Evolutionary conservation across 2,797 vertebrate species (phyloP).

Genomic region (Acanthiza pusilla): DNA sequence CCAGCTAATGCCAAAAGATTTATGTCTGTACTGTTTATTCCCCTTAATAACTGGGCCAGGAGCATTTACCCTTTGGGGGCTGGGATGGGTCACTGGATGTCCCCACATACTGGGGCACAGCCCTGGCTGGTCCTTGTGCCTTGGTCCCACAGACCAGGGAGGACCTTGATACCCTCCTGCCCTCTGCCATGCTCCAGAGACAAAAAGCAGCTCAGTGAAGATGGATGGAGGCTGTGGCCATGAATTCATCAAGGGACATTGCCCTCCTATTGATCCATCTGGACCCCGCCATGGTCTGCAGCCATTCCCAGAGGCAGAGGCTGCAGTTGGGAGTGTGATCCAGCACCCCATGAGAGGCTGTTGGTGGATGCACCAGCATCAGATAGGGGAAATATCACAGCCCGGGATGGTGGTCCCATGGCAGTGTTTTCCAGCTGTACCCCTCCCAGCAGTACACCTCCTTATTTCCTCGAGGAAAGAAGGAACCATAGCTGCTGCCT

Average conservation of each 20-base stretch:
- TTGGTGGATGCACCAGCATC: not conserved
- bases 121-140: not conserved
- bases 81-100: not conserved
- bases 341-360: not conserved
- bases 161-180: not conserved
- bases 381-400: not conserved
- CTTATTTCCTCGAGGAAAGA: not conserved
- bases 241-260: not conserved
- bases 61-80: not conserved
- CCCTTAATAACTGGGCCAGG: not conserved
- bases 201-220: not conserved
- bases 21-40: not conserved
- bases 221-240: not conserved
- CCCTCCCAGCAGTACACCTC: not conserved
- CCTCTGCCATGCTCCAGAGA: not conserved
- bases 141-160: not conserved
- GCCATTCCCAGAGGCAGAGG: not conserved
- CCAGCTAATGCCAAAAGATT: not conserved
- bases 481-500: not conserved
- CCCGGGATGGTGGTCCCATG: not conserved
- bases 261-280: not conserved
- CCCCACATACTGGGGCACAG: not conserved
- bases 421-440: not conserved
- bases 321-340: accelerated
- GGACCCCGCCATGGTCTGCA: accelerated